Evolutionary conservation across 2,888 invertebrate genomes (phyloP), one percentile per base, ranked within the genome.

Genomic region (Drosophila helvetica): DNA sequence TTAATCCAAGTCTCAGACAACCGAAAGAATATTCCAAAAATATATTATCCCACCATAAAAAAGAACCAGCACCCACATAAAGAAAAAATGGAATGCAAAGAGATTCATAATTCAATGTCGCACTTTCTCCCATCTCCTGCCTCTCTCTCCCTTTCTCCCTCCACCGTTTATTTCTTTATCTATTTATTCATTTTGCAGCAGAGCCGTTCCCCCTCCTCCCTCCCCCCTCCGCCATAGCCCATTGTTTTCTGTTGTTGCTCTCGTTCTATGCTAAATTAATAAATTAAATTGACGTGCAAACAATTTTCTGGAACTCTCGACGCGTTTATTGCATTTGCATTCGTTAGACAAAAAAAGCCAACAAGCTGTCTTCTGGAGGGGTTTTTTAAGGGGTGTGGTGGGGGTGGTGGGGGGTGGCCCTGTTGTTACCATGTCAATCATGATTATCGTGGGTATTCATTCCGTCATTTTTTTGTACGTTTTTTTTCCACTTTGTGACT

Each of bases 271-370:
- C 55, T 67, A 79, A 79, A 84, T 86, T 69, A 74, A 79, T 74
- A 74, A 74, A 87, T 83, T 75, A 82, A 82, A 87, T 87, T 77
- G 69, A 79, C 73, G 79, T 65, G 79, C 82, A 74, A 73, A 79
- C 82, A 77, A 75, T 85, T 78, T 87, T 71, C 60, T 60, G 58
- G 66, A 52, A 48, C 66, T 56, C 68, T 54, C 50, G 60, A 53
- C 56, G 69, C 54, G 57, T 66, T 87, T 85, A 83, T 85, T 82
- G 80, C 78, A 83, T 83, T 82, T 87, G 78, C 79, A 87, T 85
- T 87, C 70, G 67, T 78, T 85, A 78, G 38, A 38, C 18, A 27
- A 38, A 43, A n/a, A 17, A 18, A 19, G n/a, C 43, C 7, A 25
- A 25, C 7, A 27, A n/a, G 17, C 27, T 6, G 22, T 17, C 45